A percentile compares a stretch with the other conserved stretches of the same genome.
These are phyloP conservation scores for Amaurobius ferox DNA, from an alignment of 2,888 invertebrate species.

Conservation along the genomic window DNA sequence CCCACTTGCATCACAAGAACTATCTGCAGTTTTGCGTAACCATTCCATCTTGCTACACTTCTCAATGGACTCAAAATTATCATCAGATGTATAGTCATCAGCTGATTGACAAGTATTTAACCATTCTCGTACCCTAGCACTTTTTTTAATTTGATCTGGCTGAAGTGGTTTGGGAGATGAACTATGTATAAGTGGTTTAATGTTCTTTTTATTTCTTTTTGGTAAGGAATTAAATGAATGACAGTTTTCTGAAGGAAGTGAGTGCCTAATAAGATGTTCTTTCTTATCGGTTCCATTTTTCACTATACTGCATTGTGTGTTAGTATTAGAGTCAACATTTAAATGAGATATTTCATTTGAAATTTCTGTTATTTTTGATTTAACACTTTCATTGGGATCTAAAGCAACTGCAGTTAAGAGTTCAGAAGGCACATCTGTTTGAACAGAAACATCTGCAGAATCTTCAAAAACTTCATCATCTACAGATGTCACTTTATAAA, in stretches of 20 bases:
- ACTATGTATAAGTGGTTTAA: neutral
- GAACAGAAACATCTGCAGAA: neutral
- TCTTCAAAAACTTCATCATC: slow-evolving; percentile 56
- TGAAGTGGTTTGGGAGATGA: neutral
- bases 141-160: slow-evolving; percentile 15
- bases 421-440: slow-evolving; percentile 1
- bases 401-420: neutral
- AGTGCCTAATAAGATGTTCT: neutral
- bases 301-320: neutral
- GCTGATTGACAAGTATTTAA: slow-evolving; percentile 55
- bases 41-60: slow-evolving; percentile 20
- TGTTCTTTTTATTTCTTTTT: slow-evolving; percentile 12
- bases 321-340: neutral
- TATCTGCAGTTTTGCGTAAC: slow-evolving; percentile 51
- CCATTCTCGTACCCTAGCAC: slow-evolving; percentile 66
- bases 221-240: neutral
- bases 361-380: neutral
- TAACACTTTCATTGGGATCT: neutral
- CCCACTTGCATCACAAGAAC: slow-evolving; percentile 88
- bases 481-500: slow-evolving; percentile 64
- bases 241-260: neutral
- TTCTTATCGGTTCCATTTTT: neutral
- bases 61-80: neutral
- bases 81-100: slow-evolving; percentile 57
- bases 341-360: neutral